A percentile compares a stretch with the other conserved stretches of the same genome.
phyloP scores from a whole-genome alignment of 2,797 vertebrate genomes.

The Danio kyathit region DNA sequence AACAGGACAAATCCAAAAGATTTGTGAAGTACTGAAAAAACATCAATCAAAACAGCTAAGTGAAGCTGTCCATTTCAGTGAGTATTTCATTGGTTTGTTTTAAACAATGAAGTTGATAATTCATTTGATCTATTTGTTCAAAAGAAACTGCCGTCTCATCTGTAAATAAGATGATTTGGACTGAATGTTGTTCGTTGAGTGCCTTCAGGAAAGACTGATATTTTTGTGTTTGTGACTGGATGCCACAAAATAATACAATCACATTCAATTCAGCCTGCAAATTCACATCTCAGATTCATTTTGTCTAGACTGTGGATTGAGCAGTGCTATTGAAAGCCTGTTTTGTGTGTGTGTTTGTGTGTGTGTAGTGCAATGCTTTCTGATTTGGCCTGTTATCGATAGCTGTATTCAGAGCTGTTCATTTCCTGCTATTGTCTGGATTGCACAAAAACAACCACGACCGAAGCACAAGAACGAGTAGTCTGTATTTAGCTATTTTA shows the following conservation, averaged over 20 bases:
- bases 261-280: slow-evolving; percentile 24
- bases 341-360: slow-evolving; percentile 13
- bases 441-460: slow-evolving; percentile 20
- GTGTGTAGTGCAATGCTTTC: slow-evolving; percentile 44
- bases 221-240: slow-evolving; percentile 12
- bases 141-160: background rate
- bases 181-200: background rate
- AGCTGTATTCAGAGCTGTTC: slow-evolving; percentile 51
- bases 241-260: background rate
- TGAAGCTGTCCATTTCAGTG: background rate
- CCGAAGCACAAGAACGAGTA: slow-evolving; percentile 18
- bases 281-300: slow-evolving; percentile 1
- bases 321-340: background rate
- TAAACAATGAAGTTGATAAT: background rate
- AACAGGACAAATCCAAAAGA: too few relatives aligned
- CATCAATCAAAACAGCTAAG: too few relatives aligned
- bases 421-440: slow-evolving; percentile 50
- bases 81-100: background rate
- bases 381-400: slow-evolving; percentile 55
- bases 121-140: background rate
- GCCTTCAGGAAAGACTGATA: background rate
- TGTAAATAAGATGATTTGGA: background rate
- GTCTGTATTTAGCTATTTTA: slow-evolving; percentile 45
- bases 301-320: background rate
- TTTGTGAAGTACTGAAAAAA: too few relatives aligned